Evolutionary conservation across 1,140 invertebrate genomes (phyloP), one percentile per base, ranked within the genome.

Genomic region (Penaeus japonicus): DNA sequence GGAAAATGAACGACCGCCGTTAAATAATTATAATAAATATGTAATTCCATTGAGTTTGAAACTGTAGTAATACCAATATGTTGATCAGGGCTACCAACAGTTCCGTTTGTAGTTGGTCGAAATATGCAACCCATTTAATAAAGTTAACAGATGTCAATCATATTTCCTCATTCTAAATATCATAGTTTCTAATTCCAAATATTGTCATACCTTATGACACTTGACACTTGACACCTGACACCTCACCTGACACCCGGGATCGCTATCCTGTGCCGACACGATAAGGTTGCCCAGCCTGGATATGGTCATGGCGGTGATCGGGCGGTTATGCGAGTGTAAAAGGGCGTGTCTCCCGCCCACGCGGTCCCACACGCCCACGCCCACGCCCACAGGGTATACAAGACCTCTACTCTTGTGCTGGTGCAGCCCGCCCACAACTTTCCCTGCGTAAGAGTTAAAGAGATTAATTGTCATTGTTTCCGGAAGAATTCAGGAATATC

Each of bases 361-460:
- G 15, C 86, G 62, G 86, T 88, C 86, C 86, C 86, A 88, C 70
- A 88, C 81, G 32, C 86, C 86, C 54, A 88, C 86, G 12, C 86
- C 86, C 30, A 88, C 86, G 27, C 86, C 86, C 53, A 88, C 80
- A 10, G 86, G 86, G 32, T 88, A 88, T 70, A 88, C 79, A 20
- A 88, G 62, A 10, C 86, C 80, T 17, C 32, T 24, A n/a, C 83
- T 80, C 54, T 55, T 27, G 27, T 82, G 79, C 4, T 83, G 80
- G 62, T 88, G 86, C 18, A 88, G 70, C 24, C 86, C 86, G 70
- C 70, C 70, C 22, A 83, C 70, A 1, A 88, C 65, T 78, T 88
- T 88, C 39, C 86, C 86, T 88, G 80, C 15, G n/a, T 53, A 10
- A 3, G 27, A 55, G 32, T 54, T 12, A 30, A 4, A 35, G 47